These are phyloP conservation scores for Timema cristinae DNA, from an alignment of 2,888 invertebrate genomes.

Conservation along the genomic window DNA sequence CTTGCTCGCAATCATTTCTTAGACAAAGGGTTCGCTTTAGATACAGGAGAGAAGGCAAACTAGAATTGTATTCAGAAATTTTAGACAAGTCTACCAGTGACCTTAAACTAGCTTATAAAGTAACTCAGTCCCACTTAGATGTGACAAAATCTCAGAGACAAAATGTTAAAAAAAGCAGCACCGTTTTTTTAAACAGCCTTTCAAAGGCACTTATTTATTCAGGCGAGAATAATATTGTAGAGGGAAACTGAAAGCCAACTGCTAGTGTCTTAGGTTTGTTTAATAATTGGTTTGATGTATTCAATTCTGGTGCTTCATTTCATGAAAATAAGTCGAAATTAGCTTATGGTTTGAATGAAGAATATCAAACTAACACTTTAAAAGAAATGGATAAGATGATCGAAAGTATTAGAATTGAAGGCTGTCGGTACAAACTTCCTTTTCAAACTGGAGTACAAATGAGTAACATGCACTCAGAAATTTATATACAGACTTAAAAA, in stretches of 20 bases:
- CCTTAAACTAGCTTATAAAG: neutral
- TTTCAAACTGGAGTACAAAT: neutral
- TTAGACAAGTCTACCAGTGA: neutral
- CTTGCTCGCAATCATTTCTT: conserved; percentile 4
- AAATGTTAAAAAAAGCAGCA: conserved; percentile 1
- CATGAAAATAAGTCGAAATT: neutral
- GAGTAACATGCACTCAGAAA: neutral
- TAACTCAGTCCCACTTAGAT: neutral
- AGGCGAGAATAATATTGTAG: neutral
- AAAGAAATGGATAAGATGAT: neutral
- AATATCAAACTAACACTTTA: neutral
- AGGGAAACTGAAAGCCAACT: neutral
- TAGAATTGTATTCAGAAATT: neutral
- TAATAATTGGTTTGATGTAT: neutral
- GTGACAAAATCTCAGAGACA: neutral
- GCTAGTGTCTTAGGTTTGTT: neutral
- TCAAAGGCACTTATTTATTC: neutral
- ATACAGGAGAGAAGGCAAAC: neutral
- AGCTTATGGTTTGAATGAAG: neutral
- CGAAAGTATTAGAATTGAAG: neutral
- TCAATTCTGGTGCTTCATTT: neutral
- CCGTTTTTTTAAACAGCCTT: neutral
- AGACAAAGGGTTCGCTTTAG: neutral
- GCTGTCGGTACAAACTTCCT: neutral
- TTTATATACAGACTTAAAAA: too few species aligned